phyloP scores from a whole-genome alignment of 2,797 vertebrate genomes.

The Cetoscarus ocellatus region DNA sequence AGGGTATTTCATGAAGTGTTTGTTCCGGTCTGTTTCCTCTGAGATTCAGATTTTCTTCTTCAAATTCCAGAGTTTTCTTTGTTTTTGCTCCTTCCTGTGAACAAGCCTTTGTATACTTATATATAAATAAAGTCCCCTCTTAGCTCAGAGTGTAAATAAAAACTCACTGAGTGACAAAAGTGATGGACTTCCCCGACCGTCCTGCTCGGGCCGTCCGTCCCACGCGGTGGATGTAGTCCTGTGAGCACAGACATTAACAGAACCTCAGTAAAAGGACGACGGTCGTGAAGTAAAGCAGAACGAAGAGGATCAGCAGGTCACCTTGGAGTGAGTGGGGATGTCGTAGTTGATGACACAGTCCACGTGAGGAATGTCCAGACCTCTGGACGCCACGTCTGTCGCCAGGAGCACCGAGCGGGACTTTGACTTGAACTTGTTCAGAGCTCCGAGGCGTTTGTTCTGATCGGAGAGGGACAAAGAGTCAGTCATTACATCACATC shows the following conservation, averaged over 20 bases:
- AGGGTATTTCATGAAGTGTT: too few relatives aligned
- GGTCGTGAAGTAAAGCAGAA: background rate
- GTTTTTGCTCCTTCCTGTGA: too few relatives aligned
- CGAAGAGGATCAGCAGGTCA: slow-evolving; percentile 34
- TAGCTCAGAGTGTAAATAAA: too few relatives aligned
- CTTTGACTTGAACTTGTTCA: slow-evolving; percentile 99
- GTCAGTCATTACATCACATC: too few relatives aligned
- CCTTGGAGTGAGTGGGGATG: slow-evolving; percentile 99
- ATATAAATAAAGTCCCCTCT: too few relatives aligned
- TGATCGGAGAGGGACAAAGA: slow-evolving; percentile 52
- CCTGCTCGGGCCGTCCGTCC: slow-evolving; percentile 96
- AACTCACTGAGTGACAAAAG: slow-evolving; percentile 97
- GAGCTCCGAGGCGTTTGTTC: slow-evolving; percentile 94
- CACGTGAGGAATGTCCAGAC: slow-evolving; percentile 96
- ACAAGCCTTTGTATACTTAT: too few relatives aligned
- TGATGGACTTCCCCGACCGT: slow-evolving; percentile 96
- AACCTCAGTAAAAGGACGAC: background rate
- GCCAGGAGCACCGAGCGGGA: slow-evolving; percentile 95
- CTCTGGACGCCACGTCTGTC: slow-evolving; percentile 97
- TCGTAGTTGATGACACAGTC: slow-evolving; percentile 99
- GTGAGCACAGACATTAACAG: background rate
- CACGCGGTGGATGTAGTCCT: slow-evolving; percentile 99
- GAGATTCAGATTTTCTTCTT: too few relatives aligned
- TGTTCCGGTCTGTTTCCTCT: too few relatives aligned
- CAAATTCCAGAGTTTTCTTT: too few relatives aligned